A percentile compares a stretch with the other conserved stretches of the same genome.
These are phyloP conservation scores for Rhineura floridana DNA, from an alignment of 2,113 vertebrate genomes.

Conservation along the genomic window DNA sequence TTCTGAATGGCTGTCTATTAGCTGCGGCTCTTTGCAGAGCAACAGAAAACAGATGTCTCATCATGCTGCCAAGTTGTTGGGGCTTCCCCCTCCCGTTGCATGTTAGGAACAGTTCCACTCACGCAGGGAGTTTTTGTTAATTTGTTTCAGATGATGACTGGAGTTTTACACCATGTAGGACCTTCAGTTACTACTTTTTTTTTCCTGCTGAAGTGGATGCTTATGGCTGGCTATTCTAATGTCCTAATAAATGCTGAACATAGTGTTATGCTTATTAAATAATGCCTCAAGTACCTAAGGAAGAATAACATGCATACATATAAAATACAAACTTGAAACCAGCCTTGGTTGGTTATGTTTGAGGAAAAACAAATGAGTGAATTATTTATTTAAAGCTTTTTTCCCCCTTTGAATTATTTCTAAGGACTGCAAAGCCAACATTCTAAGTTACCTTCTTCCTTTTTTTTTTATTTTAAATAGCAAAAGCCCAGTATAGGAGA, in stretches of 20 bases:
- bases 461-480: neutral
- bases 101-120: constrained; percentile 79
- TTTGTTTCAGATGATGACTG: constrained; percentile 80
- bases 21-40: constrained; percentile 76
- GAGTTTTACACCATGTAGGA: constrained; percentile 46
- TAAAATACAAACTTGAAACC: neutral
- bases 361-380: neutral
- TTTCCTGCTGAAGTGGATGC: constrained; percentile 60
- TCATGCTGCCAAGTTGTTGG: constrained; percentile 74
- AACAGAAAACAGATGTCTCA: constrained; percentile 83
- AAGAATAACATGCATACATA: neutral
- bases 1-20: constrained; percentile 71
- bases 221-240: constrained; percentile 49
- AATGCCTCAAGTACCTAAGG: constrained; percentile 40
- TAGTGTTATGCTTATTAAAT: constrained; percentile 63
- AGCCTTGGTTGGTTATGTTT: neutral
- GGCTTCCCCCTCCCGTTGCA: constrained; percentile 55
- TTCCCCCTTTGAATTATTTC: too few species aligned
- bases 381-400: too few species aligned
- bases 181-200: constrained; percentile 58
- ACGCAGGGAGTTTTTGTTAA: constrained; percentile 78
- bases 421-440: too few species aligned
- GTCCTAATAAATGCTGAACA: constrained; percentile 54
- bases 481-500: neutral
- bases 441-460: neutral